Base-by-base conservation (phyloP, 2,888 invertebrate genomes). In the Ganaspis brasiliensis region DNA sequence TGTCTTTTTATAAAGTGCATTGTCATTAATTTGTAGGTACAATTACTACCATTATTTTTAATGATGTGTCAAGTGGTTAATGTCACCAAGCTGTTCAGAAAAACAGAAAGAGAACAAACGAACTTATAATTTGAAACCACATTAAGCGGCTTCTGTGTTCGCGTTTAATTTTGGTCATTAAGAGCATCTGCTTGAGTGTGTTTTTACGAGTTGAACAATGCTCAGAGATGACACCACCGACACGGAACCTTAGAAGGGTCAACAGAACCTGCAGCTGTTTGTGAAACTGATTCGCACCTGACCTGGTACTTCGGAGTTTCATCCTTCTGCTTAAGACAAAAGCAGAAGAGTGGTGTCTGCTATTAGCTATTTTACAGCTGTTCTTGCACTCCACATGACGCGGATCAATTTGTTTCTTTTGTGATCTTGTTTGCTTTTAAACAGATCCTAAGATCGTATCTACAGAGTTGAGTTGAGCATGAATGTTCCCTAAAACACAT, bases 241-340 rank as follows among this genome's bases (percentile, higher is more conserved):
- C 26, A n/a, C 31, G 59, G 21, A 37, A 10, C 16, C 40, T 26
- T 45, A 24, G 2, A 6, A 45, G 24, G 63, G 40, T 19, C 40
- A 67, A 45, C 67, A 24, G 26, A n/a, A 37, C 14, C 24, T 9
- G n/a, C 67, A 67, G 67, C 67, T 67, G 67, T 21, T 49, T 45
- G 45, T 67, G 67, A 45, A 67, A 45, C 67, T 67, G 24, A 67
- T 45, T 67, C 67, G 67, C 67, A 67, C 67, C 67, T 67, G 67
- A 67, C 45, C 45, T 24, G 45, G 45, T 67, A 24, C 24, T 45
- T 45, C 40, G 24, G 21, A 14, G 24, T 45, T 67, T 45, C 9
- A 12, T 45, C n/a, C 45, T 45, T n/a, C 45, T 26, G 37, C 6
- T 40, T 40, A 67, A 67, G n/a, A 40, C 37, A 37, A 40, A 40